Conservation (phyloP, 2,113 vertebrate genomes). For the Xenopus laevis region DNA sequence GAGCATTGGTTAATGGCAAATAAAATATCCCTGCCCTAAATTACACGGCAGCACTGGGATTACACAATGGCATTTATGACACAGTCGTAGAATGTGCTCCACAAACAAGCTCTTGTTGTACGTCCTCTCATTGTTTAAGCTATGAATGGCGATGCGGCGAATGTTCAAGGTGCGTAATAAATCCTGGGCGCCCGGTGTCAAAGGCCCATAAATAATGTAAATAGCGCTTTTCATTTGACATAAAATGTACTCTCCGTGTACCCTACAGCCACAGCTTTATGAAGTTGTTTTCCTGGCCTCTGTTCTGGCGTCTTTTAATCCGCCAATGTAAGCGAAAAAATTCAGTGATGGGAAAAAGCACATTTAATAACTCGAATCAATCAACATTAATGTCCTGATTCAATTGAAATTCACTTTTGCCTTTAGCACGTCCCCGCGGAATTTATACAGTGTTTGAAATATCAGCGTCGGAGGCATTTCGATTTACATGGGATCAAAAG, state of each 20-base stretch:
- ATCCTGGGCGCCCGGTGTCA: conserved; percentile 14
- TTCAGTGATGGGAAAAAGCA: neutral
- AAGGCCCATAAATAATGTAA: conserved; percentile 33
- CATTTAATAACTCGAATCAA: neutral
- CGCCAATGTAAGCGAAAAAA: neutral
- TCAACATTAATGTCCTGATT: accelerated
- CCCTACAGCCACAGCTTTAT: conserved; percentile 25
- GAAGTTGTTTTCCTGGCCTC: conserved; percentile 9
- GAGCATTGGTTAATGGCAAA: neutral
- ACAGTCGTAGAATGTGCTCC: neutral
- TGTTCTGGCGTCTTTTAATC: conserved; percentile 30
- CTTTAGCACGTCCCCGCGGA: accelerated
- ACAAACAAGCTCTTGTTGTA: neutral
- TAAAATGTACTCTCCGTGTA: neutral
- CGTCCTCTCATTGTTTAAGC: conserved; percentile 22
- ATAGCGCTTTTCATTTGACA: conserved; percentile 41
- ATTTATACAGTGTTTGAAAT: neutral
- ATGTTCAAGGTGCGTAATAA: neutral
- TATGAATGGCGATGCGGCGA: neutral
- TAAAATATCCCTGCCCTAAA: neutral
- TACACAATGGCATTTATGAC: neutral
- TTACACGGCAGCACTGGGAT: neutral
- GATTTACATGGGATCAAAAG: neutral
- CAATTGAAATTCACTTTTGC: accelerated
- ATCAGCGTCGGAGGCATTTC: neutral